A percentile compares a stretch with the other conserved stretches of the same genome.
These are phyloP conservation scores for Sitophilus oryzae DNA, from an alignment of 1,140 invertebrate genomes.

Conservation along the genomic window DNA sequence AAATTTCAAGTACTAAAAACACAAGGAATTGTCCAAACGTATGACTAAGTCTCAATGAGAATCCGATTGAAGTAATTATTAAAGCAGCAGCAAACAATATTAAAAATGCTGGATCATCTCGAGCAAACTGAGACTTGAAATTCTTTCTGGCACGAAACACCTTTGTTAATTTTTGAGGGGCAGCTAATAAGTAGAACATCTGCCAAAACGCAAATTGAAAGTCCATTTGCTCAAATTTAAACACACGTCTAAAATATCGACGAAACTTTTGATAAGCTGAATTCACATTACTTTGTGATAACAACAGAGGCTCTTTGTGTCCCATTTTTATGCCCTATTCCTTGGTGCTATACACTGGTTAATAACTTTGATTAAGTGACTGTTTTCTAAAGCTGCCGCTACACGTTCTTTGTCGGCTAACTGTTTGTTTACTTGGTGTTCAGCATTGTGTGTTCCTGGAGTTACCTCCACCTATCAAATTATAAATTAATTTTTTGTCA, in stretches of 20 bases:
- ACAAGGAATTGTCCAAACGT: slow-evolving; percentile 71
- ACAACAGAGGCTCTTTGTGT: slow-evolving; percentile 6
- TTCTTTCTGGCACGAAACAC: slow-evolving; percentile 99
- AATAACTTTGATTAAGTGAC: slow-evolving; percentile 84
- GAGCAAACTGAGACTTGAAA: slow-evolving; percentile 97
- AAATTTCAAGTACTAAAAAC: slow-evolving; percentile 88
- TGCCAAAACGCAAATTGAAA: slow-evolving; percentile 99
- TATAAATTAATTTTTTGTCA: background rate
- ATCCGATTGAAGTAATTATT: slow-evolving; percentile 82
- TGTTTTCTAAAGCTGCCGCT: slow-evolving; percentile 93
- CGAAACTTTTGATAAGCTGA: slow-evolving; percentile 26
- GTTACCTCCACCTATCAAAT: slow-evolving; percentile 67
- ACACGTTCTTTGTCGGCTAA: slow-evolving; percentile 97
- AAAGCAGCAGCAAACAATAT: slow-evolving; percentile 86
- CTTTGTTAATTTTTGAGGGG: slow-evolving; percentile 96
- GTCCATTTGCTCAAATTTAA: slow-evolving; percentile 98
- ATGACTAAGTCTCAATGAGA: slow-evolving; percentile 75
- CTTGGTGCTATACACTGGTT: slow-evolving; percentile 75
- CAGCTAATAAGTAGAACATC: slow-evolving; percentile 92
- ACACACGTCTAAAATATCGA: slow-evolving; percentile 83
- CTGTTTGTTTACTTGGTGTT: slow-evolving; percentile 94
- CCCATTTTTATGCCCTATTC: slow-evolving; percentile 16
- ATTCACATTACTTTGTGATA: slow-evolving; percentile 11
- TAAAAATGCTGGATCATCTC: slow-evolving; percentile 98
- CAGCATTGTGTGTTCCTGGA: slow-evolving; percentile 88